phyloP scores from a whole-genome alignment of 2,113 vertebrate genomes.

The Leptobrachium ailaonicum region DNA sequence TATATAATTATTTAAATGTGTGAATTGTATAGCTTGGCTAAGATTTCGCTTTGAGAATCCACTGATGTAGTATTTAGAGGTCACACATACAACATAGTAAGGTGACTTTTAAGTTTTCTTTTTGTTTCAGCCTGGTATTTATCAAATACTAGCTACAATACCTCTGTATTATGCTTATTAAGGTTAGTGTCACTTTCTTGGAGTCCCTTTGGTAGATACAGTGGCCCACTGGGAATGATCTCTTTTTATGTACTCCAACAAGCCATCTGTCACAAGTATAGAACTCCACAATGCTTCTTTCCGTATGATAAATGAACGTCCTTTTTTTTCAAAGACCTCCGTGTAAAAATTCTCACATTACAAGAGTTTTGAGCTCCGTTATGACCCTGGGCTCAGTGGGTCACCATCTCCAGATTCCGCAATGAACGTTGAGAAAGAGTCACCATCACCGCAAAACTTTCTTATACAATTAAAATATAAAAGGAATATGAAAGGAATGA shows the following conservation, averaged over 20 bases:
- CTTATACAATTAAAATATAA: not conserved
- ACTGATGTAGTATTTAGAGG: too few relatives aligned
- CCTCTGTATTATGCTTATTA: not conserved
- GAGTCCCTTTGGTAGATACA: not conserved
- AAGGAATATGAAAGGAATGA: too few relatives aligned
- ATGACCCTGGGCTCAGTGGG: not conserved
- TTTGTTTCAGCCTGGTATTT: not conserved
- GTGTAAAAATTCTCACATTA: not conserved
- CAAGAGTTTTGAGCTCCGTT: not conserved
- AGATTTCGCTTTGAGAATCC: too few relatives aligned
- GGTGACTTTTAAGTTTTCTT: not conserved
- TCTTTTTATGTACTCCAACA: not conserved
- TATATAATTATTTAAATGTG: too few relatives aligned
- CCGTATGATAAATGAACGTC: not conserved
- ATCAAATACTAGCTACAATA: not conserved
- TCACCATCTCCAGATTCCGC: not conserved
- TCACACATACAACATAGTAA: too few relatives aligned
- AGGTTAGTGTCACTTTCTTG: not conserved
- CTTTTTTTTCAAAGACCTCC: not conserved
- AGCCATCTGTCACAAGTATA: conserved; percentile 2
- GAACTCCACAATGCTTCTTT: not conserved
- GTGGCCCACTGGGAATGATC: not conserved
- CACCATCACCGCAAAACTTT: not conserved
- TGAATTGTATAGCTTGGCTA: too few relatives aligned
- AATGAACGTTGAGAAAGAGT: not conserved